Percentiles rank a stretch among this genome's conserved stretches.
phyloP scores from a whole-genome alignment of 2,797 vertebrate species.

The Rhinoraja longicauda region DNA sequence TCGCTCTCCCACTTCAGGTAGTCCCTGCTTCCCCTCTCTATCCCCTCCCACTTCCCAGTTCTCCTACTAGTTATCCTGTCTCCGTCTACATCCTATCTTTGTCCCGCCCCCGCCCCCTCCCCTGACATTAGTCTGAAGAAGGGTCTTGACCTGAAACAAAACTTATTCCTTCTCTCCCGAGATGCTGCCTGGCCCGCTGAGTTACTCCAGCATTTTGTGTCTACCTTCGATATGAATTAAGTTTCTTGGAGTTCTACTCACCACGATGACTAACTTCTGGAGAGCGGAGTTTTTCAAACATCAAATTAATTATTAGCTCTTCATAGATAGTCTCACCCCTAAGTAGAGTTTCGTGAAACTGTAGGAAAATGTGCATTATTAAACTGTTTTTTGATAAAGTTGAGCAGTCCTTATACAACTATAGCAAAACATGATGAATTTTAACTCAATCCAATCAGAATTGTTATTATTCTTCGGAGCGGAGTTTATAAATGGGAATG shows the following conservation, averaged over 20 bases:
- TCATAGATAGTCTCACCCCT: constrained; percentile 70
- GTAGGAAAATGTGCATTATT: constrained; percentile 40
- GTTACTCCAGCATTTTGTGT: no score
- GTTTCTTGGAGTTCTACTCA: constrained; percentile 49
- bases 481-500: background rate
- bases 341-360: constrained; percentile 70
- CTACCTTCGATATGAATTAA: background rate
- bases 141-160: no score
- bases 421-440: background rate
- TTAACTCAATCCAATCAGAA: background rate
- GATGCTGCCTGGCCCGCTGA: no score
- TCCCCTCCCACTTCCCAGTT: no score
- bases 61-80: no score
- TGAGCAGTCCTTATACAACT: background rate
- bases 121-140: no score
- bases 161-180: no score
- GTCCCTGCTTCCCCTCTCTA: no score
- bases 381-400: background rate
- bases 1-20: no score
- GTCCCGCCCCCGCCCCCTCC: no score
- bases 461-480: background rate
- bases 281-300: constrained; percentile 71
- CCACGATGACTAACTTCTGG: constrained; percentile 79
- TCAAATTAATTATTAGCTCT: constrained; percentile 67
- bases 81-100: no score